Base-by-base conservation (phyloP, 2,113 vertebrate genomes). In the Oryzias curvinotus region DNA sequence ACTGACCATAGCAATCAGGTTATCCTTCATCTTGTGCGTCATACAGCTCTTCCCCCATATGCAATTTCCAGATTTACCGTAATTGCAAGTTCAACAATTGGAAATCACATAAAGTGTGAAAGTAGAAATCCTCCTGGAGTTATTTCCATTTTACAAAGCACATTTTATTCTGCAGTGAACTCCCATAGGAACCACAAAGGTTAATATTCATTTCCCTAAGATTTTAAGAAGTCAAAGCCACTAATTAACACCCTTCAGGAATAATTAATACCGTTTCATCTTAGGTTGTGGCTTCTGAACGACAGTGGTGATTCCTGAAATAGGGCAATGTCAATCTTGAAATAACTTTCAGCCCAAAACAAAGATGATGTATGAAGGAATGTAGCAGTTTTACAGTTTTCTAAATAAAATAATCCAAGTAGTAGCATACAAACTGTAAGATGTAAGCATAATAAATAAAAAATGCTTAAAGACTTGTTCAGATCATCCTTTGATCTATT, bases 181-280 rank as follows among this genome's bases (percentile, higher is more conserved):
- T 63, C 65, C 23, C 57, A 6, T 14, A 54, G 17, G 28, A 58
- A 17, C 23, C 59, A 16, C 48, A 71, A 28, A 62, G 68, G 75
- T 84, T 73, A 64, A 68, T 77, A 73, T 66, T 18, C 60, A 78
- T 48, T 77, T 73, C 44, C 59, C 21, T 64, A 16, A 25, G 49
- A 64, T 49, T n/a, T 70, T 64, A 52, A 67, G 72, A 58, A 57
- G 47, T 73, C 48, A n/a, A 63, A 62, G 63, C 65, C 53, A 67
- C 23, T 47, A 73, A 86, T 79, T 77, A 80, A 48, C 55, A 57
- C 71, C 53, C 47, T 74, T 57, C 42, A 57, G 49, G 72, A 68
- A 55, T 60, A 14, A 59, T 80, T 78, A 65, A 75, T 65, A 64
- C 61, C 30, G 57, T 61, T 67, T 21, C 71, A 68, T 64, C 23